These are phyloP conservation scores for Drosophila asahinai DNA, from an alignment of 1,140 invertebrate genomes.

Conservation along the genomic window DNA sequence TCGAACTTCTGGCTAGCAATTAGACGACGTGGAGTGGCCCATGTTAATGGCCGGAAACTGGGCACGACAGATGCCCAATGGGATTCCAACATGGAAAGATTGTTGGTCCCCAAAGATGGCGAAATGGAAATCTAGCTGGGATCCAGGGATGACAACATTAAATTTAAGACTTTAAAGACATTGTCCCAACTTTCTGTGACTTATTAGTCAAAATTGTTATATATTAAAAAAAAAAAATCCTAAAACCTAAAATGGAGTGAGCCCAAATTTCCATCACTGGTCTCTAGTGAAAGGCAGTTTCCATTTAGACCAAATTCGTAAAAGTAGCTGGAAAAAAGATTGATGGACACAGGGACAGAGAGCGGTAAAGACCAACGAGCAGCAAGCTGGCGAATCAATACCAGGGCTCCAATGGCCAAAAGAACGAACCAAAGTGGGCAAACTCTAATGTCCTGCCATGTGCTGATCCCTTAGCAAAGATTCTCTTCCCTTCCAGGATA, in stretches of 20 bases:
- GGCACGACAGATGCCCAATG: background rate
- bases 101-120: background rate
- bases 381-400: conserved; percentile 35
- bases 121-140: background rate
- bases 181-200: background rate
- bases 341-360: conserved; percentile 15
- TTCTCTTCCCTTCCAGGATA: conserved; percentile 10
- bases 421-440: conserved; percentile 11
- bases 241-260: background rate
- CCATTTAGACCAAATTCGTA: conserved; percentile 3
- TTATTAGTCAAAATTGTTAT: background rate
- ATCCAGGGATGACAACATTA: too few species aligned
- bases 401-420: background rate
- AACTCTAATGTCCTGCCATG: background rate
- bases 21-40: conserved; percentile 28
- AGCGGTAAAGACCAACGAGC: background rate
- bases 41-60: conserved; percentile 42
- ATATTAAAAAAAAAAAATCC: background rate
- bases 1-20: conserved; percentile 52
- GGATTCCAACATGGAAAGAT: background rate
- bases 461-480: background rate
- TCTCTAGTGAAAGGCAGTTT: background rate
- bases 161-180: background rate
- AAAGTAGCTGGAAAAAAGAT: conserved; percentile 1
- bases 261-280: background rate